Percentiles rank a stretch among this genome's conserved stretches.
Conservation (phyloP, 2,113 vertebrate species). For the Takifugu bimaculatus region DNA sequence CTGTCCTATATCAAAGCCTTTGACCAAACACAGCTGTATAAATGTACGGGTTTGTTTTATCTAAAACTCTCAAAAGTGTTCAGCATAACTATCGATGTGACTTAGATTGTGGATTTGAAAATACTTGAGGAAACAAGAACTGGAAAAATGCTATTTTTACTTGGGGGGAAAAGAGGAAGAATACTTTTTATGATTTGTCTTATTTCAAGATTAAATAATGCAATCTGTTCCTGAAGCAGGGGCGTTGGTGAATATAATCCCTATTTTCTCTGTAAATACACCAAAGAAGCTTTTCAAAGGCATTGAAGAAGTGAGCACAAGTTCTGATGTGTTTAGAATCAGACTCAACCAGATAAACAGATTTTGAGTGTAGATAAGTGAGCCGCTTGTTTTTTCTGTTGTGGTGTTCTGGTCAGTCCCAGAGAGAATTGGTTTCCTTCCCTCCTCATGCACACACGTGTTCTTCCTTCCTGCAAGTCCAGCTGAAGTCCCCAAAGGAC, state of each 20-base stretch:
- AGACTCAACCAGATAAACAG: constrained; percentile 12
- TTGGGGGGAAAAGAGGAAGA: too few species aligned
- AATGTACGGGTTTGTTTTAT: too few species aligned
- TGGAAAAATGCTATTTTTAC: too few species aligned
- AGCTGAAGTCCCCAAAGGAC: constrained; percentile 38
- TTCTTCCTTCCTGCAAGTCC: constrained; percentile 71
- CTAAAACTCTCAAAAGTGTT: too few species aligned
- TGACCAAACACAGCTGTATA: too few species aligned
- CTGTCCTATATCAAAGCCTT: too few species aligned
- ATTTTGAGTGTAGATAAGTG: constrained; percentile 41
- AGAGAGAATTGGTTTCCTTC: constrained; percentile 64
- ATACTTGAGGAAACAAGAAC: too few species aligned
- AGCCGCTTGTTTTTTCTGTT: constrained; percentile 50
- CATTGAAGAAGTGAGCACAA: background rate
- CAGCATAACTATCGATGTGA: too few species aligned
- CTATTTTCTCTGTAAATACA: background rate
- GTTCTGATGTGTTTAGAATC: constrained; percentile 14
- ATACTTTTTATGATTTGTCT: too few species aligned
- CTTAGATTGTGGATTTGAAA: too few species aligned
- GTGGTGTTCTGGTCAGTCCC: constrained; percentile 53
- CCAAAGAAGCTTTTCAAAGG: background rate
- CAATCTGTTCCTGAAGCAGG: too few species aligned
- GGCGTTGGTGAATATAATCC: background rate
- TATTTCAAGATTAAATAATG: too few species aligned
- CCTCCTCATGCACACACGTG: constrained; percentile 63